Conservation (phyloP, 1,140 invertebrate genomes). For the Branchinecta lindahli region DNA sequence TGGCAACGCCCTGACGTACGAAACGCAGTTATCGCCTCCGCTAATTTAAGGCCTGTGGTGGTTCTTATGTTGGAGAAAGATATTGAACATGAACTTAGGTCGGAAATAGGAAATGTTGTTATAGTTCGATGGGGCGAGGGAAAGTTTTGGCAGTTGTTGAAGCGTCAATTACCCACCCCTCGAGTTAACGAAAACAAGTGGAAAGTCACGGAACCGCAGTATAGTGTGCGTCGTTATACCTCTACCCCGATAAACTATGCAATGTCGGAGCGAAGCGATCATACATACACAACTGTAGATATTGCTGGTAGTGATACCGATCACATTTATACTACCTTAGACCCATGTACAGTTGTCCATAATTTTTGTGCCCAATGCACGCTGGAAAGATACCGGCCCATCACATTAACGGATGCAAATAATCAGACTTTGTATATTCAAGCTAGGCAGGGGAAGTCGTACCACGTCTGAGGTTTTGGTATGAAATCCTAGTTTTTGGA, state of each 20-base stretch:
- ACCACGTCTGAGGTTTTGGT: not conserved
- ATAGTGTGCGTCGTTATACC: not conserved
- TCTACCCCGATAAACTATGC: not conserved
- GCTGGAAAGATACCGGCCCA: not conserved
- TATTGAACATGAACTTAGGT: not conserved
- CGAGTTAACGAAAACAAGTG: not conserved
- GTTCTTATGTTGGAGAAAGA: not conserved
- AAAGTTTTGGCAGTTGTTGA: not conserved
- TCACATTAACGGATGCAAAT: constrained; percentile 3
- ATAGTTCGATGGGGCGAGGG: not conserved
- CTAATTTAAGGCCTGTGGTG: not conserved
- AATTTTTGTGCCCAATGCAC: constrained; percentile 2
- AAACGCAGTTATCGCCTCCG: constrained; percentile 40
- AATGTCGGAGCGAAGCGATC: not conserved
- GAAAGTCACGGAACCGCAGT: not conserved
- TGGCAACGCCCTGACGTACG: constrained; percentile 69
- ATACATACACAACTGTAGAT: not conserved
- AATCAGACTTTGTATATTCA: not conserved
- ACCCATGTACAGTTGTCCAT: not conserved
- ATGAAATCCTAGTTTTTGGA: too few relatives aligned
- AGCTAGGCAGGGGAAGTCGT: not conserved
- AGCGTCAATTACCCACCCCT: not conserved
- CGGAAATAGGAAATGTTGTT: not conserved
- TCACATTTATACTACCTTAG: not conserved
- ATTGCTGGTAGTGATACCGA: not conserved